Evolutionary conservation across 2,888 invertebrate species (phyloP).

Genomic region (Drosophila tanythrix): DNA sequence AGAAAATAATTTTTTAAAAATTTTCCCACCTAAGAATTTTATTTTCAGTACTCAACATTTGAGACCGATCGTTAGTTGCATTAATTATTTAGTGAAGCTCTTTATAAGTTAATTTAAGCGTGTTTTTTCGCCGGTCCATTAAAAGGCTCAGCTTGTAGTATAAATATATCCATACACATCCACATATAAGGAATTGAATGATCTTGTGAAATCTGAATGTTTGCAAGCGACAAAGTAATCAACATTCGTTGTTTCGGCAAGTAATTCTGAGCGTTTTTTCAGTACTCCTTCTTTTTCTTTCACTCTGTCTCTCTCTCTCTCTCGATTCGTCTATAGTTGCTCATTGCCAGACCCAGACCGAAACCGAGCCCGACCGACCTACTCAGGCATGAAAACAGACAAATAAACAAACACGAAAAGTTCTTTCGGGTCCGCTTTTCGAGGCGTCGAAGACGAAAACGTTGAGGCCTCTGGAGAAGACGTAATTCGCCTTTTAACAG

Average conservation of each 20-base stretch:
- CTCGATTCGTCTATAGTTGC: background rate
- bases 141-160: constrained; percentile 14
- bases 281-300: background rate
- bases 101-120: constrained; percentile 20
- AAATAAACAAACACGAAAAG: constrained; percentile 50
- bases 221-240: constrained; percentile 33
- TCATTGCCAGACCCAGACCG: background rate
- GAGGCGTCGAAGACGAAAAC: constrained; percentile 4
- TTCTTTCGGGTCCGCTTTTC: constrained; percentile 18
- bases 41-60: background rate
- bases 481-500: constrained; percentile 50
- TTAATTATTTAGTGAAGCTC: constrained; percentile 12
- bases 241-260: constrained; percentile 21
- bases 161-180: background rate
- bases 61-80: constrained; percentile 16
- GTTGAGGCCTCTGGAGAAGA: constrained; percentile 25
- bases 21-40: background rate
- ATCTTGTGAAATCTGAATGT: constrained; percentile 48
- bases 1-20: background rate
- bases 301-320: background rate
- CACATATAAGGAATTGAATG: constrained; percentile 34
- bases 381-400: constrained; percentile 64
- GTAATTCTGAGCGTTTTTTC: constrained; percentile 17
- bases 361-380: constrained; percentile 52
- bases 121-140: constrained; percentile 23